phyloP scores from a whole-genome alignment of 2,113 vertebrate genomes.

The Cervus canadensis region DNA sequence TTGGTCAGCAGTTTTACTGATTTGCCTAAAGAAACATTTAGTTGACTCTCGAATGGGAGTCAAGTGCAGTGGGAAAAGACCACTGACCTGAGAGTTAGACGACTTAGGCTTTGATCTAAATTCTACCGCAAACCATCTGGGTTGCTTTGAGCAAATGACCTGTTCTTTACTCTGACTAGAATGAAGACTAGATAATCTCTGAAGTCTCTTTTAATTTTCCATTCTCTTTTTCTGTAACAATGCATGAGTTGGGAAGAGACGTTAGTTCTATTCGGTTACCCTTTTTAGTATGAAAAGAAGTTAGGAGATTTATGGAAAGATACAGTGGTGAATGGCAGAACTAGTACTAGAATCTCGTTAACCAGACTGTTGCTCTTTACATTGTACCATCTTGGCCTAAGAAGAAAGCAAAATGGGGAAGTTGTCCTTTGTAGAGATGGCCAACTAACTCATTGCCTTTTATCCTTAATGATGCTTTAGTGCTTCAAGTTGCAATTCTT shows the following conservation, averaged over 20 bases:
- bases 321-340: neutral
- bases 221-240: neutral
- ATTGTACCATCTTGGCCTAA: neutral
- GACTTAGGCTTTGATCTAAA: neutral
- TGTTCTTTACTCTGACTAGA: neutral
- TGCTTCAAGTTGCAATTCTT: neutral
- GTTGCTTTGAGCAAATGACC: neutral
- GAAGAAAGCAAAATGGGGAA: neutral
- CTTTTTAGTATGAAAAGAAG: neutral
- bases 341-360: neutral
- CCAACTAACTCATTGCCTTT: neutral
- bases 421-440: neutral
- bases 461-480: conserved; percentile 6
- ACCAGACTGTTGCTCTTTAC: neutral
- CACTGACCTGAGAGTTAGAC: neutral
- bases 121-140: neutral
- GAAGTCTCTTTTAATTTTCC: neutral
- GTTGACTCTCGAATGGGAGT: neutral
- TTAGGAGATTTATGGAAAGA: neutral
- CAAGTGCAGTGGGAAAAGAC: neutral
- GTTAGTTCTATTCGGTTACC: neutral
- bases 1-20: neutral
- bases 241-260: neutral
- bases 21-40: neutral
- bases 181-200: neutral